phyloP scores from a whole-genome alignment of 2,888 invertebrate species.

The Protophormia terraenovae region DNA sequence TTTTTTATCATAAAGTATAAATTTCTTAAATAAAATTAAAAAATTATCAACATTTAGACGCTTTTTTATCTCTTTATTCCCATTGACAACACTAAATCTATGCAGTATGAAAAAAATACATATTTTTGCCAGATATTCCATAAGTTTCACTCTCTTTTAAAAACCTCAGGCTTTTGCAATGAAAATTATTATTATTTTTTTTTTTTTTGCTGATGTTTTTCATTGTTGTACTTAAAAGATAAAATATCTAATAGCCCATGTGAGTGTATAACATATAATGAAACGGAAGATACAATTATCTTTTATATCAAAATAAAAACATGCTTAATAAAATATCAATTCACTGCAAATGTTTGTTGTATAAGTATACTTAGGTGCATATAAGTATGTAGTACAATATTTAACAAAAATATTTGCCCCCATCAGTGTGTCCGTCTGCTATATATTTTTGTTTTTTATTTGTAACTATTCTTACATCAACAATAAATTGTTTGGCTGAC shows the following conservation, averaged over 20 bases:
- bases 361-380: not conserved
- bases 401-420: not conserved
- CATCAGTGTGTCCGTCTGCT: not conserved
- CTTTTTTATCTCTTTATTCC: not conserved
- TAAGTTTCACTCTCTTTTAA: slow-evolving; percentile 51
- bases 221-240: slow-evolving; percentile 54
- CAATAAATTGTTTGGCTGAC: slow-evolving; percentile 35
- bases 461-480: slow-evolving; percentile 24
- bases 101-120: not conserved
- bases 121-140: not conserved
- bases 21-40: too few relatives aligned
- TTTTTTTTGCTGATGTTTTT: not conserved
- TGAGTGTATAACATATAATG: slow-evolving; percentile 73
- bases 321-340: slow-evolving; percentile 58
- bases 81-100: slow-evolving; percentile 4
- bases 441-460: not conserved
- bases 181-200: not conserved
- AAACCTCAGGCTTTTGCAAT: slow-evolving; percentile 63
- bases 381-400: too few relatives aligned
- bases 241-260: slow-evolving; percentile 70
- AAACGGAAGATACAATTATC: slow-evolving; percentile 77
- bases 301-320: slow-evolving; percentile 51
- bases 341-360: slow-evolving; percentile 23
- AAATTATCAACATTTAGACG: too few relatives aligned
- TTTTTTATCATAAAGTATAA: too few relatives aligned